Percentiles rank a stretch among this genome's conserved stretches.
phyloP scores from a whole-genome alignment of 2,888 invertebrate species.

The Caenorhabditis wallacei region DNA sequence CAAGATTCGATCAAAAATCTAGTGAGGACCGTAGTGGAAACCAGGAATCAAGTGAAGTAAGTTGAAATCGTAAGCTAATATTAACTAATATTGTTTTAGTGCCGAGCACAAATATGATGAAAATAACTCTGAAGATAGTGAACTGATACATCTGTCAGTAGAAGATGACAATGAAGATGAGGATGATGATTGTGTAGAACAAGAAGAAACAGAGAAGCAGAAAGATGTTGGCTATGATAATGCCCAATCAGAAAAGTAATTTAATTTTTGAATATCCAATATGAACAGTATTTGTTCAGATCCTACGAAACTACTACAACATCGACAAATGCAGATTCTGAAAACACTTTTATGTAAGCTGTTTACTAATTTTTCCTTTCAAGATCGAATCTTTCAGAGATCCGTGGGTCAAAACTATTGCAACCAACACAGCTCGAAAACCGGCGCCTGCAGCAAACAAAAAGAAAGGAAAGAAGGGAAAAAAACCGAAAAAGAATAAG shows the following conservation, averaged over 20 bases:
- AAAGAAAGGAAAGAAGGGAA: slow-evolving; percentile 21
- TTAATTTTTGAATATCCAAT: neutral
- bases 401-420: neutral
- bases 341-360: neutral
- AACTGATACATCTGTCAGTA: too few species aligned
- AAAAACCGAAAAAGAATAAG: slow-evolving; percentile 20
- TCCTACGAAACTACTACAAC: slow-evolving; percentile 7
- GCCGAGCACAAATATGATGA: too few species aligned
- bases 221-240: neutral
- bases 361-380: neutral
- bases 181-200: neutral
- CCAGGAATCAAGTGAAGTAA: too few species aligned
- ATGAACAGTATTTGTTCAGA: neutral
- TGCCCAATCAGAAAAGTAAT: neutral
- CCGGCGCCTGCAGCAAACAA: neutral
- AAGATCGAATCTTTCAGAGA: too few species aligned
- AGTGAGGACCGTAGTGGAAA: too few species aligned
- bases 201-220: neutral
- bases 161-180: neutral
- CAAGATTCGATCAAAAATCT: too few species aligned
- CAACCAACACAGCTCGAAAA: neutral
- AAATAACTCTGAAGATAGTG: too few species aligned
- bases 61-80: too few species aligned
- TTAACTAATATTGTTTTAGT: too few species aligned
- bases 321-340: neutral